Conservation (phyloP, 2,797 vertebrate species). For the Paramormyrops hopkinsi region DNA sequence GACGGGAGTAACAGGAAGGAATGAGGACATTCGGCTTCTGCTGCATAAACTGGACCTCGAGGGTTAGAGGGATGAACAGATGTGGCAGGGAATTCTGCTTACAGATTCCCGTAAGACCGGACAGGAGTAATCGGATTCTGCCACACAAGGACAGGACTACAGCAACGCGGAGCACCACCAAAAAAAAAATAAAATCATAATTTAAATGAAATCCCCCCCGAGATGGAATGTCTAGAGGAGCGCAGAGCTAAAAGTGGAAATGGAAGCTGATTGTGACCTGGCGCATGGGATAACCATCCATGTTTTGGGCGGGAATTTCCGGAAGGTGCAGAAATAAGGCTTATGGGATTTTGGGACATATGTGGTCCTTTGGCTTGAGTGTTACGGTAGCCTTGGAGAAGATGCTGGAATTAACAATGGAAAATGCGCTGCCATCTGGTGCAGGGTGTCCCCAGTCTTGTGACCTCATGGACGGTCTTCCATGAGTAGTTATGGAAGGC, state of each 20-base stretch:
- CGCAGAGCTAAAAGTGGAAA: conserved; percentile 30
- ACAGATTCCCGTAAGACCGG: background rate
- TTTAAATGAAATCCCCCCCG: conserved; percentile 29
- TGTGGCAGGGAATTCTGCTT: background rate
- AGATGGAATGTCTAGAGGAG: conserved; percentile 19
- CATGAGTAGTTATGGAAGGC: background rate
- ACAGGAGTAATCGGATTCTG: background rate
- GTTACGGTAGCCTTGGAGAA: background rate
- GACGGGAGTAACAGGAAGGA: background rate
- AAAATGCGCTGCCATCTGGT: background rate
- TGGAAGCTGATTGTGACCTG: conserved; percentile 1
- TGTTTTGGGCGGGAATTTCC: background rate
- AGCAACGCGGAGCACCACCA: background rate
- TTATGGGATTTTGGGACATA: conserved; percentile 38
- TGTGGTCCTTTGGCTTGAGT: conserved; percentile 22
- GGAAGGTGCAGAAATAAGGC: conserved; percentile 21
- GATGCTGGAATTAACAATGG: background rate
- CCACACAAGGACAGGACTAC: background rate
- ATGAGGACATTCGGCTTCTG: background rate
- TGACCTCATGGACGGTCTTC: background rate
- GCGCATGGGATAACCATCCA: background rate
- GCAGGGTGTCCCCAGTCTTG: background rate
- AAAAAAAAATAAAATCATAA: conserved; percentile 31
- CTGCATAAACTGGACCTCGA: background rate
- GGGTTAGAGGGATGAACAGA: background rate